Base-by-base conservation (phyloP, 1,140 invertebrate genomes). In the Monochamus saltuarius region DNA sequence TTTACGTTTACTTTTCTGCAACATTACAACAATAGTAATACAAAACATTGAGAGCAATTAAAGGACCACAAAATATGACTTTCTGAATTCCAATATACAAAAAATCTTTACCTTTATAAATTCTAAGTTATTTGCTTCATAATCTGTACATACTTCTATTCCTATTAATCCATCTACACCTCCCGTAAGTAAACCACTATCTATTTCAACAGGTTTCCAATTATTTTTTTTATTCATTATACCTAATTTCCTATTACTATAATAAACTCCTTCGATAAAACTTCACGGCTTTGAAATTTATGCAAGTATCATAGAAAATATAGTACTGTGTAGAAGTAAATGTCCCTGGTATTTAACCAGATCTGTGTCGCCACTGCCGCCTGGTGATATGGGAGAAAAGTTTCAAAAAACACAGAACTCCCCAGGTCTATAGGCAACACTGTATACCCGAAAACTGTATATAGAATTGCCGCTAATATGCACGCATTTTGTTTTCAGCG, bases 131-230 rank as follows among this genome's bases (percentile, higher is more conserved):
- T 79, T 75, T 10, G 82, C 72, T 36, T 78, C 77, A 66, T 87
- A 87, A 69, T 83, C 78, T 0, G 78, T 79, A 64, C 85, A 82
- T 73, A 86, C 84, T 70, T 87, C 84, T 38, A 86, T 79, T 14
- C 82, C 85, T 42, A 85, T 77, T 61, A 87, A 80, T 17, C 82
- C 84, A 42, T 84, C 80, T 45, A 77, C 72, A 50, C 75, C 74
- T 34, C 71, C 73, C 1, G 75, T 68, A 47, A 81, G 71, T 47
- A 80, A 67, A 10, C 75, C 65, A 46, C 81, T 82, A 46, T 85
- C 83, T 38, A 86, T 72, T 49, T 79, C 70, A 0, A 86, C 69
- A 0, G 83, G 78, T 71, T 82, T 79, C 85, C 84, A 86, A 66
- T 68, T 66, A 36, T 38, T 60, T 34, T 40, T 22, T 19, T 42